Base-by-base conservation (phyloP, 1,140 invertebrate species). In the Psilanteris sp. region DNA sequence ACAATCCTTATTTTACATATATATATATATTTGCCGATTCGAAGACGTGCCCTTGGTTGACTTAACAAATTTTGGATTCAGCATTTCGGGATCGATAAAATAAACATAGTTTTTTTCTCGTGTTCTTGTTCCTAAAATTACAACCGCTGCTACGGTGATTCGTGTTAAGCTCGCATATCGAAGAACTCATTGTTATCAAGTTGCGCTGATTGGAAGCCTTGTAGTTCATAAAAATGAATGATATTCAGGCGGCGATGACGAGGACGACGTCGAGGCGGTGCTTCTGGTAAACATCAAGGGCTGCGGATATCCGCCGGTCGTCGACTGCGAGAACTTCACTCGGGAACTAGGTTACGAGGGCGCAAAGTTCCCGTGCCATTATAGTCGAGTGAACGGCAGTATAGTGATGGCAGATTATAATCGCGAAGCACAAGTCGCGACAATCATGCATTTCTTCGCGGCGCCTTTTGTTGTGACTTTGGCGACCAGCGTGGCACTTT, bases 241-340 rank as follows among this genome's bases (percentile, higher is more conserved):
- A 73, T 70, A 66, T 75, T 75, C 70, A 76, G 62, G 71, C 74
- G 75, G 77, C 76, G 48, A 62, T 79, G 44, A 78, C 8, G 81
- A 79, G 26, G 79, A 84, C 22, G 77, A 84, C 27, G 89, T 90
- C 44, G 92, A 94, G 78, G 93, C 93, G 8, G 91, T 93, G 10
- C 89, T 95, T 3, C 86, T 94, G 50, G 93, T 94, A 44, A 95
- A 95, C 86, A 94, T 94, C 81, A 94, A 94, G 84, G 95, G 94
- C 3, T 96, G 95, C 85, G 95, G 95, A n/a, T 96, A 96, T 85
- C 95, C 95, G 34, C 95, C 95, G 10, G 90, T 89, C 13, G 93
- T 96, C n/a, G 91, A 93, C 78, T 97, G 95, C 86, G 91, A 92
- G 72, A 94, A 94, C 78, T 96, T 96, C 82, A 95, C 93, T 24